phyloP scores from a whole-genome alignment of 2,113 vertebrate genomes.

The Serinus canaria region DNA sequence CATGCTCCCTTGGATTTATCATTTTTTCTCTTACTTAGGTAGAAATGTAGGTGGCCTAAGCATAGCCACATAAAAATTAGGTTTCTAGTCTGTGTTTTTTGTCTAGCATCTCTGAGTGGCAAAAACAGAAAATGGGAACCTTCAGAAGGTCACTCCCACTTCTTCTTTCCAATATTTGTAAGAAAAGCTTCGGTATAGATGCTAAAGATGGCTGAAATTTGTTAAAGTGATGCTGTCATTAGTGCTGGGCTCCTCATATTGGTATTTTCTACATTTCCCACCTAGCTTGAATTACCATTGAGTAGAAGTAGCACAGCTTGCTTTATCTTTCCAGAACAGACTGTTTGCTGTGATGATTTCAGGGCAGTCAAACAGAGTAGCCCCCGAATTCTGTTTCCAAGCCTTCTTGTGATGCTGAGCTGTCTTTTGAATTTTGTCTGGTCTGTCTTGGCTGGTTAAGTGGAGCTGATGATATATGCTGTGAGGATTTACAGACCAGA shows the following conservation, averaged over 20 bases:
- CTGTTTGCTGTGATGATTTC: neutral
- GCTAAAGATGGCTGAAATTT: neutral
- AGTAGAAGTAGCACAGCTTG: neutral
- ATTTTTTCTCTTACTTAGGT: neutral
- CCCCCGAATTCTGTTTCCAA: neutral
- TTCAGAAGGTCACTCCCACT: neutral
- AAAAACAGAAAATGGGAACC: neutral
- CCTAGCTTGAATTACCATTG: neutral
- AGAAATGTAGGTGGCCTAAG: neutral
- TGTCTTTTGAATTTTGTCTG: neutral
- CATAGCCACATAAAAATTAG: neutral
- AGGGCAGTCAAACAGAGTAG: neutral
- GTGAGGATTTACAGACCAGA: neutral
- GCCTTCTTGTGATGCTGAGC: neutral
- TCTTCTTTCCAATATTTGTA: neutral
- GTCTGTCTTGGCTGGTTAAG: neutral
- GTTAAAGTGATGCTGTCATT: neutral
- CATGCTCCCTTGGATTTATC: neutral
- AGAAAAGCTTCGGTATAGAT: neutral
- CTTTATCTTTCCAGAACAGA: slow-evolving; percentile 24
- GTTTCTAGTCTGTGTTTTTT: neutral
- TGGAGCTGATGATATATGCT: neutral
- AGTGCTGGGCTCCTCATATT: neutral
- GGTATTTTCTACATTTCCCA: neutral
- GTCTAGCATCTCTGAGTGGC: neutral